Conservation (phyloP, 2,797 vertebrate genomes). For the Aselliscus stoliczkanus region DNA sequence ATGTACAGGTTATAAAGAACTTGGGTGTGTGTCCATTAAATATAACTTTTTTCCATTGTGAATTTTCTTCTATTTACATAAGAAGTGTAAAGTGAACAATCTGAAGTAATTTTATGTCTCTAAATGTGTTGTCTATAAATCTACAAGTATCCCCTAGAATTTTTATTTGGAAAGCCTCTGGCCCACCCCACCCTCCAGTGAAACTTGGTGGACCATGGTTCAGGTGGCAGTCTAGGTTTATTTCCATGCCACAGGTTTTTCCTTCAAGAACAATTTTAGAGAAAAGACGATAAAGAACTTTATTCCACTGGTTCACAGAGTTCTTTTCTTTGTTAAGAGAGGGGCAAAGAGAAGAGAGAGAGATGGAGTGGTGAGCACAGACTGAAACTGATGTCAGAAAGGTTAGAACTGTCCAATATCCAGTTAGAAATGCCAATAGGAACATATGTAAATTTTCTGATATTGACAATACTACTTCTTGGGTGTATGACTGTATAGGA, state of each 20-base stretch:
- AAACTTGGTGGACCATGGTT: not conserved
- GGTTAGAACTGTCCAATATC: not conserved
- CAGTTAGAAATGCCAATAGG: not conserved
- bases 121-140: not conserved
- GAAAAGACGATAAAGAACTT: not conserved
- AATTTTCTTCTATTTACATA: not conserved
- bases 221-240: not conserved
- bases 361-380: not conserved
- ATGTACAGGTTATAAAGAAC: not conserved
- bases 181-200: rapidly evolving
- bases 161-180: not conserved
- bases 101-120: not conserved
- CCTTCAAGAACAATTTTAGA: not conserved
- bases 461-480: not conserved
- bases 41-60: not conserved
- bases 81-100: not conserved
- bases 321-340: not conserved
- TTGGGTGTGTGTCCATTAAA: not conserved
- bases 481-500: rapidly evolving
- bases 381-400: not conserved
- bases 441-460: not conserved
- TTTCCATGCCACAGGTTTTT: not conserved
- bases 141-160: not conserved
- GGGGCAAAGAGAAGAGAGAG: not conserved
- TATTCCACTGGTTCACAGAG: not conserved